A percentile compares a stretch with the other conserved stretches of the same genome.
Conservation (phyloP, 1,140 invertebrate species). For the Drosophila equinoxialis region DNA sequence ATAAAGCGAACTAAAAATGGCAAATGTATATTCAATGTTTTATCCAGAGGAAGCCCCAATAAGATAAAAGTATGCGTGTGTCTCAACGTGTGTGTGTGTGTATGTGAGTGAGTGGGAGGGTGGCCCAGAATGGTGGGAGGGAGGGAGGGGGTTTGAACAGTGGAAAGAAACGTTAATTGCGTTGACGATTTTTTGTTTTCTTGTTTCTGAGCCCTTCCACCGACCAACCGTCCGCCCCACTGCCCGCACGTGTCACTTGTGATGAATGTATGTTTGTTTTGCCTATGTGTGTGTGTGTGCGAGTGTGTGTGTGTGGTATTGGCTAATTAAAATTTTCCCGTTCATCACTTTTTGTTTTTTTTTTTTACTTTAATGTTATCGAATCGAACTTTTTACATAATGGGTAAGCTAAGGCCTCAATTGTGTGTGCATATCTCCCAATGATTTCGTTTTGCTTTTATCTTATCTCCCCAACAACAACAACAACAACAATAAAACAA, state of each 20-base stretch:
- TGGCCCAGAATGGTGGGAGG: neutral
- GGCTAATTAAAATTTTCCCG: neutral
- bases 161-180: slow-evolving; percentile 49
- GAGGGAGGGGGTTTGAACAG: neutral
- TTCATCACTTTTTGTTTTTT: slow-evolving; percentile 1
- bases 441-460: slow-evolving; percentile 59
- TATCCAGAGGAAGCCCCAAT: slow-evolving; percentile 31
- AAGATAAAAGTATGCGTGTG: slow-evolving; percentile 30
- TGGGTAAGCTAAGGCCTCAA: slow-evolving; percentile 18
- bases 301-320: neutral
- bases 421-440: slow-evolving; percentile 41
- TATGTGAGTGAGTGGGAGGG: slow-evolving; percentile 26
- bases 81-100: neutral
- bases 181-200: slow-evolving; percentile 56
- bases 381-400: slow-evolving; percentile 34
- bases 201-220: slow-evolving; percentile 26
- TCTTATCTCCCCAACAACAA: slow-evolving; percentile 54
- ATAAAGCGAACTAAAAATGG: slow-evolving; percentile 73
- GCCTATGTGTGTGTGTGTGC: no score
- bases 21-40: slow-evolving; percentile 54
- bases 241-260: slow-evolving; percentile 27
- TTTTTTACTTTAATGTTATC: slow-evolving; percentile 50
- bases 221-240: neutral
- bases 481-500: neutral
- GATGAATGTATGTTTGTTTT: slow-evolving; percentile 25